phyloP scores from a whole-genome alignment of 2,888 invertebrate species.

The Scaptomyza caliginosa region DNA sequence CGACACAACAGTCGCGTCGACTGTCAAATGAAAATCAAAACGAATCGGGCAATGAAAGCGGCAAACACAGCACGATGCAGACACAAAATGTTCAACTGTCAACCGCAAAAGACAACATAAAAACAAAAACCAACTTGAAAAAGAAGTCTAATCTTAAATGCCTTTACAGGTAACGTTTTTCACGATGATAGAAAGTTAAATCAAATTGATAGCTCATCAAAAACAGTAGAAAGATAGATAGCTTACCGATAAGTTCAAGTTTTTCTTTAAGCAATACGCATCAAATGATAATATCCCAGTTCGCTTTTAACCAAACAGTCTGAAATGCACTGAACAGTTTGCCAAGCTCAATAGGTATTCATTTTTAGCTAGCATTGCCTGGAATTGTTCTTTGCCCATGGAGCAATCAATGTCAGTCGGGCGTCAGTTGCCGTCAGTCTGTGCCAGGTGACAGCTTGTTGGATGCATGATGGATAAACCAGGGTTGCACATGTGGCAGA shows the following conservation, averaged over 20 bases:
- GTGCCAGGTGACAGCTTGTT: conserved; percentile 20
- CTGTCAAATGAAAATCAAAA: conserved; percentile 54
- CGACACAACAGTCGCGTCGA: conserved; percentile 27
- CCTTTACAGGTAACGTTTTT: too few species aligned
- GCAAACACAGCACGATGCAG: conserved; percentile 1
- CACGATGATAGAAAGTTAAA: too few species aligned
- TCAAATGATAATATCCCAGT: background rate
- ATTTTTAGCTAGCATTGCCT: conserved; percentile 4
- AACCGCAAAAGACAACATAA: conserved; percentile 47
- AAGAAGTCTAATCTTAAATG: conserved; percentile 1
- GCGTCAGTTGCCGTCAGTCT: conserved; percentile 26
- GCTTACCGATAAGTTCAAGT: too few species aligned
- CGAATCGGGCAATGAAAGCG: conserved; percentile 36
- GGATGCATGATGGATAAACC: conserved; percentile 46
- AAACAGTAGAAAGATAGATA: too few species aligned
- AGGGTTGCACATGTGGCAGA: conserved; percentile 24
- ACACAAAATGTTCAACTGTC: conserved; percentile 40
- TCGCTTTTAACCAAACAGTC: background rate
- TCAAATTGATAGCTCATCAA: too few species aligned
- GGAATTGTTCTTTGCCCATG: conserved; percentile 10
- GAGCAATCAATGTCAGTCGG: conserved; percentile 61
- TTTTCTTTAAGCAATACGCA: too few species aligned
- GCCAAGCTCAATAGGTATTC: conserved; percentile 3
- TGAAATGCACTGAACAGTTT: conserved; percentile 44
- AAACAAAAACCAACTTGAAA: background rate